phyloP scores from a whole-genome alignment of 2,888 invertebrate genomes.

The Rhagonycha fulva region DNA sequence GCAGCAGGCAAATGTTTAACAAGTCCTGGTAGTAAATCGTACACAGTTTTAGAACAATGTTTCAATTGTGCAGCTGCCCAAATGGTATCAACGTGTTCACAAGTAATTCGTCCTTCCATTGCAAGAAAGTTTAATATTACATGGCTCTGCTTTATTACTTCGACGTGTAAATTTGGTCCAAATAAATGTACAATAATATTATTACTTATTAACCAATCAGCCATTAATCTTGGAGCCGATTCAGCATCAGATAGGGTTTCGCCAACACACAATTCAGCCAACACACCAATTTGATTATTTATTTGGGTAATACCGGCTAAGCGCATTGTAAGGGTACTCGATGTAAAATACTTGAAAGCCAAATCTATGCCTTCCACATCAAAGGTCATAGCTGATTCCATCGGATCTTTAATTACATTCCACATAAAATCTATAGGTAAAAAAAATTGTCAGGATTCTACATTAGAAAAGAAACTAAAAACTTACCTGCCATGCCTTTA shows the following conservation, averaged over 20 bases:
- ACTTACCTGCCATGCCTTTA: conserved; percentile 86
- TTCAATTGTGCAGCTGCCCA: conserved; percentile 96
- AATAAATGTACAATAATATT: conserved; percentile 93
- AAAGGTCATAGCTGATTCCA: conserved; percentile 84
- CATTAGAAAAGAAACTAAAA: background rate
- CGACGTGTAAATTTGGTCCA: conserved; percentile 96
- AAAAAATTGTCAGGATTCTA: background rate
- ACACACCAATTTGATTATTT: conserved; percentile 89
- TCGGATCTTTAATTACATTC: conserved; percentile 91
- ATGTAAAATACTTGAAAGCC: conserved; percentile 96
- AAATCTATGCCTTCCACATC: conserved; percentile 87
- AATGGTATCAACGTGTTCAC: conserved; percentile 88
- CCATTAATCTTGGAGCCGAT: conserved; percentile 80
- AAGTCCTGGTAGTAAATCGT: conserved; percentile 86
- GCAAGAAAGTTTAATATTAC: conserved; percentile 91
- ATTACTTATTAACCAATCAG: conserved; percentile 86
- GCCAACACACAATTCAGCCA: conserved; percentile 89
- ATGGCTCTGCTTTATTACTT: conserved; percentile 94
- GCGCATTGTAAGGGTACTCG: conserved; percentile 91
- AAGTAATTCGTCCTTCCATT: conserved; percentile 87
- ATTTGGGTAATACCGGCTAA: conserved; percentile 93
- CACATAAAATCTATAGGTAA: conserved; percentile 81
- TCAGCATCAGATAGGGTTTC: conserved; percentile 87
- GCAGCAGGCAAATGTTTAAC: conserved; percentile 88
- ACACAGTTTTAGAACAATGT: conserved; percentile 92